A percentile compares a stretch with the other conserved stretches of the same genome.
Conservation (phyloP, 2,888 invertebrate genomes). For the Malthinus seriepunctatus region DNA sequence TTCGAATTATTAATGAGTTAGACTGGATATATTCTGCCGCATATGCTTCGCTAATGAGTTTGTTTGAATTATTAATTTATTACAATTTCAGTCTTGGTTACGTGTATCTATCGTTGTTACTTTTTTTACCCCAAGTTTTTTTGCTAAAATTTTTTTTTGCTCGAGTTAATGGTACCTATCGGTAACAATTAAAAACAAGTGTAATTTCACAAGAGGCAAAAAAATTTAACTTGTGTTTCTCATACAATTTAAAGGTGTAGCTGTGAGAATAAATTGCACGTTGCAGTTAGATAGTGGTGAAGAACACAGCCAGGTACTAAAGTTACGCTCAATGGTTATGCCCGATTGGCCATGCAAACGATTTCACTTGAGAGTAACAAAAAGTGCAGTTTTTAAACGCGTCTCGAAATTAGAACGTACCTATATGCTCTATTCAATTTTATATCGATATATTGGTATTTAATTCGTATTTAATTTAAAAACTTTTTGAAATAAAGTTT, state of each 20-base stretch:
- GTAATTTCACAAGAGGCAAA: conserved; percentile 3
- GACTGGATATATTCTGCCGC: conserved; percentile 48
- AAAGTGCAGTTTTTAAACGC: conserved; percentile 17
- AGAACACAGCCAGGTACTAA: conserved; percentile 35
- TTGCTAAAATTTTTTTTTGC: too few relatives aligned
- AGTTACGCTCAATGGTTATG: conserved; percentile 44
- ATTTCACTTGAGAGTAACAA: conserved; percentile 38
- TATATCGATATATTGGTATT: background rate
- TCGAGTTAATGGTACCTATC: conserved; percentile 9
- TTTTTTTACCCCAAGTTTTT: too few relatives aligned
- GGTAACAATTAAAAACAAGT: conserved; percentile 13
- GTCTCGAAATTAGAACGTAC: conserved; percentile 5
- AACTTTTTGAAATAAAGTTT: too few relatives aligned
- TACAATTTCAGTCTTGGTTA: conserved; percentile 45
- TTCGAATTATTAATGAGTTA: conserved; percentile 54
- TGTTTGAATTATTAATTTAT: conserved; percentile 53
- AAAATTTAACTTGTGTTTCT: conserved; percentile 11
- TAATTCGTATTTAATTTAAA: too few relatives aligned
- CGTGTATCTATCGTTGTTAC: conserved; percentile 15
- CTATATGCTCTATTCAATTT: background rate
- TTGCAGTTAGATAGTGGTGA: conserved; percentile 34
- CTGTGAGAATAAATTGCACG: conserved; percentile 35
- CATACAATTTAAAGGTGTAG: conserved; percentile 20
- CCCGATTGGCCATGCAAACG: conserved; percentile 39
- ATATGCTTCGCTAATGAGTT: conserved; percentile 52